Evolutionary conservation across 2,888 invertebrate genomes (phyloP).

Genomic region (Uloborus plumipes): DNA sequence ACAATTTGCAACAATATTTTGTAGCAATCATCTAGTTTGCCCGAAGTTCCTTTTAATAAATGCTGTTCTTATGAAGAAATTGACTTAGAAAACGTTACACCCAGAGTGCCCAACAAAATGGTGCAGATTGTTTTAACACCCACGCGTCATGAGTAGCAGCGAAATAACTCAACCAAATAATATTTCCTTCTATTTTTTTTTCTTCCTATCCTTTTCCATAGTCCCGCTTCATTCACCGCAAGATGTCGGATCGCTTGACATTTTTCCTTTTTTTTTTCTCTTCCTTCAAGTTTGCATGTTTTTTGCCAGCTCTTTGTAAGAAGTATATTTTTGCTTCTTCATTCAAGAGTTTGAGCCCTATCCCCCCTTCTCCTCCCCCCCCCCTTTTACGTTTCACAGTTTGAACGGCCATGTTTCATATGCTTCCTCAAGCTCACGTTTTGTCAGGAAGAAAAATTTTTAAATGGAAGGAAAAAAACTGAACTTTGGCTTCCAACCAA

Average conservation of each 20-base stretch:
- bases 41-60: too few relatives aligned
- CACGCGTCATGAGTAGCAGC: not conserved
- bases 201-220: not conserved
- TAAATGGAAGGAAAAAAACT: too few relatives aligned
- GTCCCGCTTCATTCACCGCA: not conserved
- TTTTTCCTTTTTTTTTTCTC: not conserved
- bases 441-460: not conserved
- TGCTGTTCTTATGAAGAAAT: too few relatives aligned
- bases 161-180: not conserved
- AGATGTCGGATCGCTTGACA: slow-evolving; percentile 4
- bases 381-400: not conserved
- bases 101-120: not conserved
- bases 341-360: not conserved
- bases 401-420: not conserved
- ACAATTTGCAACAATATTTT: too few relatives aligned
- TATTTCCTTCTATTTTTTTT: not conserved
- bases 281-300: not conserved
- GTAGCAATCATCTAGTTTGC: too few relatives aligned
- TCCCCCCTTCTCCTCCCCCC: not conserved
- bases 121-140: not conserved
- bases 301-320: too few relatives aligned
- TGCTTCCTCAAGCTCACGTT: slow-evolving; percentile 2
- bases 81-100: too few relatives aligned
- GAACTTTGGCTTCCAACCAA: too few relatives aligned
- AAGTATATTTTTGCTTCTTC: too few relatives aligned